Conservation (phyloP, 2,113 vertebrate species). For the Notiomystis cincta region DNA sequence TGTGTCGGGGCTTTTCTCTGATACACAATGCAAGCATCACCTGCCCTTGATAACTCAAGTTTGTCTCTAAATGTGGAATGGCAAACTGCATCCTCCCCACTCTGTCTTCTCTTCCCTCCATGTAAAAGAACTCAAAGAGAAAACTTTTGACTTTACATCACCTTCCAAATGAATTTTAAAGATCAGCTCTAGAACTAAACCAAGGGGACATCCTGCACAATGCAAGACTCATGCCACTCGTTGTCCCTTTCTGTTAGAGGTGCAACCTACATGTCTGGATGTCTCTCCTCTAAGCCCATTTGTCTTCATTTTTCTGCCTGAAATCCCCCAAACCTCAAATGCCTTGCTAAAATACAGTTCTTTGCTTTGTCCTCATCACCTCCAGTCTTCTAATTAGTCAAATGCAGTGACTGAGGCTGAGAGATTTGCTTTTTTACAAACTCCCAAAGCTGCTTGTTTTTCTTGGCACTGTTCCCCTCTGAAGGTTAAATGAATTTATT, state of each 20-base stretch:
- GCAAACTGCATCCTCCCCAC: neutral
- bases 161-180: neutral
- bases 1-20: neutral
- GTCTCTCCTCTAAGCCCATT: neutral
- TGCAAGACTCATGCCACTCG: neutral
- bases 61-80: neutral
- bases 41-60: neutral
- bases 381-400: neutral
- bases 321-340: neutral
- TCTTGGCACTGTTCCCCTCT: neutral
- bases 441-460: neutral
- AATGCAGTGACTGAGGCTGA: neutral
- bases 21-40: neutral
- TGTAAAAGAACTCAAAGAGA: neutral
- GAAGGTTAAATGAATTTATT: neutral
- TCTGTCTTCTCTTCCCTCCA: neutral
- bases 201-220: neutral
- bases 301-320: neutral
- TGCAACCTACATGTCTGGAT: neutral
- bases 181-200: neutral
- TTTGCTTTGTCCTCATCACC: neutral
- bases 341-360: neutral
- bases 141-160: neutral
- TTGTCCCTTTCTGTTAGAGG: neutral
- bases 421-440: neutral